Percentiles rank a stretch among this genome's conserved stretches.
These are phyloP conservation scores for Digitonthophagus gazella DNA, from an alignment of 2,888 invertebrate genomes.

Conservation along the genomic window DNA sequence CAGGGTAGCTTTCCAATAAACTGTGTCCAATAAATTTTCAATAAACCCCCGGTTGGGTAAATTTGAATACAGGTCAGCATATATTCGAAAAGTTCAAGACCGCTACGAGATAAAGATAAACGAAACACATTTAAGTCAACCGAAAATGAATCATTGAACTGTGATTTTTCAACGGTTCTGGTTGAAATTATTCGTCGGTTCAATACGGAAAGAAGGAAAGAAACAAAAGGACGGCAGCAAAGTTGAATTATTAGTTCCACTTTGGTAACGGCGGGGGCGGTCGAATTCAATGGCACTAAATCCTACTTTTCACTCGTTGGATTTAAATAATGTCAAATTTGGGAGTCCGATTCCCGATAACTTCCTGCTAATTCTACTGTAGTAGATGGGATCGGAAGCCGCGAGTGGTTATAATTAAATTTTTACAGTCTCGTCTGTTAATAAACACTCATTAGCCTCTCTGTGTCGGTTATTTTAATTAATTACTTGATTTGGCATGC, in stretches of 20 bases:
- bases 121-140: not conserved
- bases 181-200: not conserved
- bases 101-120: not conserved
- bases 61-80: not conserved
- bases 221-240: not conserved
- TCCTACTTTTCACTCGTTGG: conserved; percentile 11
- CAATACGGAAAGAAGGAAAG: not conserved
- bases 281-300: conserved; percentile 1
- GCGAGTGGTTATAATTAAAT: not conserved
- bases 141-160: not conserved
- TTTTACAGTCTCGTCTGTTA: too few species aligned
- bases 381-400: not conserved
- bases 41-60: not conserved
- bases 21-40: not conserved
- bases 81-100: not conserved
- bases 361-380: conserved; percentile 12
- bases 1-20: not conserved
- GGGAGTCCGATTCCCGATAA: conserved; percentile 11
- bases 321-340: conserved; percentile 15
- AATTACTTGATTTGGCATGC: too few species aligned
- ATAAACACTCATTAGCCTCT: too few species aligned
- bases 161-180: conserved; percentile 2
- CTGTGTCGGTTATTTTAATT: too few species aligned
- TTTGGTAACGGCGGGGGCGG: not conserved
- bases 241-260: conserved; percentile 14